These are phyloP conservation scores for Acleris sparsana DNA, from an alignment of 2,888 invertebrate species.

Conservation along the genomic window DNA sequence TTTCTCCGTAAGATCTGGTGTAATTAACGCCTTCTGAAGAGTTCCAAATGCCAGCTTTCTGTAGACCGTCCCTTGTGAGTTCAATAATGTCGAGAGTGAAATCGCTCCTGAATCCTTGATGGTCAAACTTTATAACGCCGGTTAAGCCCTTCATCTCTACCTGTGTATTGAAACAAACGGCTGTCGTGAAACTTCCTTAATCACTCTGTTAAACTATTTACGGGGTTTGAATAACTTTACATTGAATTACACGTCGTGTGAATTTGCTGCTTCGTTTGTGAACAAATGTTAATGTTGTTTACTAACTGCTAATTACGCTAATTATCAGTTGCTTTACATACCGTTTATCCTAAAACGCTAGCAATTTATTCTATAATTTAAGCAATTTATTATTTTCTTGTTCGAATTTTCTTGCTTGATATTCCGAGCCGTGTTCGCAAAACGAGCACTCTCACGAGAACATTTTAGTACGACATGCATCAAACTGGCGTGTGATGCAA, in stretches of 20 bases:
- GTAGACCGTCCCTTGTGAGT: constrained; percentile 91
- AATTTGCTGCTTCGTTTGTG: background rate
- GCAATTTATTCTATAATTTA: no score
- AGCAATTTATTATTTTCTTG: no score
- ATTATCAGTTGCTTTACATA: no score
- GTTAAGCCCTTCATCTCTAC: constrained; percentile 96
- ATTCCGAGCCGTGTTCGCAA: background rate
- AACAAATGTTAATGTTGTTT: background rate
- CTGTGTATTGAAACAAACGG: constrained; percentile 72
- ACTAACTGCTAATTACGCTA: background rate
- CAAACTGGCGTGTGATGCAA: background rate
- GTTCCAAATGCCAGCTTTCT: constrained; percentile 95
- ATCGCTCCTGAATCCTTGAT: constrained; percentile 95
- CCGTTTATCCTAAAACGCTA: no score
- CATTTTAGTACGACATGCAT: background rate
- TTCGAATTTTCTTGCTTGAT: background rate
- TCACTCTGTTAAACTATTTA: constrained; percentile 28
- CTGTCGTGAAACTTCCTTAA: constrained; percentile 33
- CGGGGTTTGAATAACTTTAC: constrained; percentile 12
- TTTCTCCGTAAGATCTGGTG: constrained; percentile 92
- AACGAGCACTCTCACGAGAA: background rate
- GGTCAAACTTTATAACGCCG: constrained; percentile 96
- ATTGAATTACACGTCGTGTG: constrained; percentile 11
- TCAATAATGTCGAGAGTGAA: constrained; percentile 96
- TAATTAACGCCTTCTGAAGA: constrained; percentile 94